Percentiles rank a stretch among this genome's conserved stretches.
phyloP scores from a whole-genome alignment of 2,888 invertebrate genomes.

The Nephrotoma flavescens region DNA sequence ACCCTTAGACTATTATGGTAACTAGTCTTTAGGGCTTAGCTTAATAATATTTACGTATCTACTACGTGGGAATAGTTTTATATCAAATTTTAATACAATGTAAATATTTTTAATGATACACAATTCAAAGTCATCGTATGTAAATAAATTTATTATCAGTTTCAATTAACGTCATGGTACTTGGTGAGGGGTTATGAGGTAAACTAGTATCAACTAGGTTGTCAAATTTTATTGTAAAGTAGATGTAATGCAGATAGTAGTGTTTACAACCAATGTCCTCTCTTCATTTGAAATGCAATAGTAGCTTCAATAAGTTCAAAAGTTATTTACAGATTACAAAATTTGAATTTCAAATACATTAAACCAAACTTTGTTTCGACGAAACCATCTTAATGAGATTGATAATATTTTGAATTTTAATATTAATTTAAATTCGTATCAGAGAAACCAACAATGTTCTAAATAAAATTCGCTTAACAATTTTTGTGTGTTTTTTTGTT shows the following conservation, averaged over 20 bases:
- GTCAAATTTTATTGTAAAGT: background rate
- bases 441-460: background rate
- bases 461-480: background rate
- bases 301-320: too few species aligned
- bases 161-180: background rate
- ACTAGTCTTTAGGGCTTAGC: background rate
- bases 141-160: background rate
- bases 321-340: background rate
- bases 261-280: too few species aligned
- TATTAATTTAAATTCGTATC: background rate
- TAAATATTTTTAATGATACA: background rate
- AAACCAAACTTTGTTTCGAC: background rate
- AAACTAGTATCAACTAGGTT: background rate
- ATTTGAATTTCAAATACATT: background rate
- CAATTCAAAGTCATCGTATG: background rate
- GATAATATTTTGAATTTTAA: background rate
- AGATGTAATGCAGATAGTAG: background rate
- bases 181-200: background rate
- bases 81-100: background rate
- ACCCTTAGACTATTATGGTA: background rate
- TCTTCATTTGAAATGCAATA: background rate
- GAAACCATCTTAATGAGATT: background rate
- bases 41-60: background rate
- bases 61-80: background rate
- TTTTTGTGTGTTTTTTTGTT: background rate